Evolutionary conservation across 2,113 vertebrate genomes (phyloP).

Genomic region (Speoplatyrhinus poulsoni): DNA sequence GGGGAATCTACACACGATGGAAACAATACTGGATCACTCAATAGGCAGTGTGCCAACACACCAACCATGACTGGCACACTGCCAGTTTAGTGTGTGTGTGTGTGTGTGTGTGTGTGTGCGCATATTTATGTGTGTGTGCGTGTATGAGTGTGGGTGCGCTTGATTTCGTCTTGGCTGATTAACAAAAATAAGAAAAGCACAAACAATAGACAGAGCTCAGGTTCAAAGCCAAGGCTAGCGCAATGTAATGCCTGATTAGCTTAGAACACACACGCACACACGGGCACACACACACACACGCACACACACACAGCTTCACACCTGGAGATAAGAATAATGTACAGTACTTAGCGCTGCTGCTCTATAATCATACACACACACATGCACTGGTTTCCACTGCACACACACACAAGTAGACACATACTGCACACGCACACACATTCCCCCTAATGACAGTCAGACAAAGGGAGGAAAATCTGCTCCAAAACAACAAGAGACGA

Average conservation of each 20-base stretch:
- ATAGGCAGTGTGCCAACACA: constrained; percentile 32
- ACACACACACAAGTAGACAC: constrained; percentile 7
- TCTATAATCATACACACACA: constrained; percentile 54
- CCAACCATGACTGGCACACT: neutral
- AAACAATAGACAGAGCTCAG: constrained; percentile 39
- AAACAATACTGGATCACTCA: constrained; percentile 41
- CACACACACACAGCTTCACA: constrained; percentile 45
- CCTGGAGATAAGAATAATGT: constrained; percentile 60
- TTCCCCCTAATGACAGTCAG: neutral
- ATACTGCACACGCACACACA: neutral
- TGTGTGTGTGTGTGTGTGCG: too few species aligned
- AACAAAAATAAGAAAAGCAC: constrained; percentile 17
- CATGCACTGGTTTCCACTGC: constrained; percentile 25
- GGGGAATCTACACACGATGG: constrained; percentile 5
- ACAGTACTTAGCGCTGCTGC: constrained; percentile 27
- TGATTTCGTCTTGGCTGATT: too few species aligned
- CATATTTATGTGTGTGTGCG: too few species aligned
- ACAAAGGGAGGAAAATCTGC: constrained; percentile 58
- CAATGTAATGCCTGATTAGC: constrained; percentile 55
- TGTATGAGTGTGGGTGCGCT: too few species aligned
- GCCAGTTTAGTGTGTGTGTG: neutral
- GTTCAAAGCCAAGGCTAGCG: constrained; percentile 28
- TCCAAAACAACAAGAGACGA: constrained; percentile 36
- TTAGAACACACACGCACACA: constrained; percentile 8
- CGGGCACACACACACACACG: constrained; percentile 7